A percentile compares a stretch with the other conserved stretches of the same genome.
These are phyloP conservation scores for Hemibagrus wyckioides DNA, from an alignment of 2,113 vertebrate genomes.

Conservation along the genomic window DNA sequence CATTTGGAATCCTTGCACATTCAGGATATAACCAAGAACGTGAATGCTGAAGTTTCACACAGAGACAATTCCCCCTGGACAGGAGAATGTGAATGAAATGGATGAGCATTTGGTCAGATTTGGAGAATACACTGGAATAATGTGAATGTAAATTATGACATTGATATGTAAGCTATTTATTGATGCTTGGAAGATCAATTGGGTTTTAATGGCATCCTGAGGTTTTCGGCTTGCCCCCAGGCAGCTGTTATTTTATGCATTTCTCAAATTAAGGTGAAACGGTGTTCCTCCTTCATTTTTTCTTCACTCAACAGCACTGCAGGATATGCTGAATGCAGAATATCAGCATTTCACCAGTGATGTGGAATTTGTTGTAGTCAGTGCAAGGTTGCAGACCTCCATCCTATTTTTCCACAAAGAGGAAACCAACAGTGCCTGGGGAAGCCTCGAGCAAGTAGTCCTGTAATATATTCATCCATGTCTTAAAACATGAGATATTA, in stretches of 20 bases:
- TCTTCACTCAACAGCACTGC: neutral
- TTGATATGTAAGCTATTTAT: slow-evolving; percentile 14
- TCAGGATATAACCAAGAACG: neutral
- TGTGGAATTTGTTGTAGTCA: neutral
- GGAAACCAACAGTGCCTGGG: neutral
- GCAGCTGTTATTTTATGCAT: neutral
- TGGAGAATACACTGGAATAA: neutral
- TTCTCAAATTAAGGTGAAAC: neutral
- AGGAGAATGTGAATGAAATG: neutral
- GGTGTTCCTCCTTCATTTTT: neutral
- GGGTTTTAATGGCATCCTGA: neutral
- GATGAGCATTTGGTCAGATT: neutral
- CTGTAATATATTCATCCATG: neutral
- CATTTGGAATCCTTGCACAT: neutral
- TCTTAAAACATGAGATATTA: neutral
- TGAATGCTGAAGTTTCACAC: neutral
- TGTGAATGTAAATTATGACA: neutral
- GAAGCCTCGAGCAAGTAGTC: neutral
- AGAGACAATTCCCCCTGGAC: neutral
- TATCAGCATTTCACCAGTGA: neutral
- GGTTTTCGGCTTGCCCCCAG: slow-evolving; percentile 1
- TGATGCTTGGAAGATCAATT: neutral
- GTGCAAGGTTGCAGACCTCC: neutral
- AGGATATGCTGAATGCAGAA: too few species aligned
- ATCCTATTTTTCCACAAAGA: neutral